Conservation (phyloP, 2,797 vertebrate genomes). For the Neomorphus geoffroyi region DNA sequence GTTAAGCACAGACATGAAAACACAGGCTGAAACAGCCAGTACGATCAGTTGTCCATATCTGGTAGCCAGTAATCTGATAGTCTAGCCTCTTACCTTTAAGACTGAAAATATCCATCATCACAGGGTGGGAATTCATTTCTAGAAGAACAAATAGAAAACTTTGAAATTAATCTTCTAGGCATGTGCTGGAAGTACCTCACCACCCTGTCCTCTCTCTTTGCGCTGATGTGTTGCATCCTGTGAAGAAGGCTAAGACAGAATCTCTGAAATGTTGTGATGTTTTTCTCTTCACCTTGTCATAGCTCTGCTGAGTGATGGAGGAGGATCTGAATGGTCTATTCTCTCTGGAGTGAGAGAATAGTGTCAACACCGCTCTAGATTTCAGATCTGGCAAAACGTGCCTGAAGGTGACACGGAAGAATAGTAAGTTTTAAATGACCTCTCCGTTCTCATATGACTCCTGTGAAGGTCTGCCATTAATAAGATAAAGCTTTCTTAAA, state of each 20-base stretch:
- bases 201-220: constrained; percentile 30
- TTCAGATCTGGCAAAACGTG: constrained; percentile 64
- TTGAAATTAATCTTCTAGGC: constrained; percentile 72
- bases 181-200: constrained; percentile 52
- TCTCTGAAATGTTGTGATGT: constrained; percentile 57
- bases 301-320: constrained; percentile 69
- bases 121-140: constrained; percentile 66
- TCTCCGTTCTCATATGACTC: constrained; percentile 37
- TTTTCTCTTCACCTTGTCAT: constrained; percentile 76
- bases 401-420: constrained; percentile 56
- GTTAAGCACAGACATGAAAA: constrained; percentile 10
- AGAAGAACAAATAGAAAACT: constrained; percentile 63
- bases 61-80: constrained; percentile 66
- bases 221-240: constrained; percentile 70
- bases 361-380: constrained; percentile 75
- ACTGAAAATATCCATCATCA: constrained; percentile 69
- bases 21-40: neutral
- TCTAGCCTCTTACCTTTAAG: constrained; percentile 56
- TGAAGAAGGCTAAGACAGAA: constrained; percentile 66
- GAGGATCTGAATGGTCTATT: constrained; percentile 68
- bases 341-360: constrained; percentile 62
- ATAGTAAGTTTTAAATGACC: constrained; percentile 36
- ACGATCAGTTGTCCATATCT: neutral
- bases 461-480: neutral
- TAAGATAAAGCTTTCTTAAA: constrained; percentile 41